Base-by-base conservation (phyloP, 1,140 invertebrate species). In the Drosophila persimilis region DNA sequence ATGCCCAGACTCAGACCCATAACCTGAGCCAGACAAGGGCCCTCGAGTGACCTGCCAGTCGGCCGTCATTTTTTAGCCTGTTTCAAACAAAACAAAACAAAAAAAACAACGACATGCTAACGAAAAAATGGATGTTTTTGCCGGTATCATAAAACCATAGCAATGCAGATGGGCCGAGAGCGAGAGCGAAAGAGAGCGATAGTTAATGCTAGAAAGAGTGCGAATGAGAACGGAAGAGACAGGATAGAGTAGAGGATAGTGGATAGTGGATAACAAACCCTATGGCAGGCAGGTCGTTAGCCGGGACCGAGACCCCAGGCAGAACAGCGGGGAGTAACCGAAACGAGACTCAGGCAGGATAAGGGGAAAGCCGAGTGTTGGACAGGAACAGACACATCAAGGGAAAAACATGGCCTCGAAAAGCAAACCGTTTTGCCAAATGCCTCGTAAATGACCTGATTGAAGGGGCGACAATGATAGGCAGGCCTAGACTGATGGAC, bases 111-210 rank as follows among this genome's bases (percentile, higher is more conserved):
- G 54, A 22, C 59, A 60, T 48, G 48, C 59, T 64, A 81, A 63
- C 31, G 24, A 50, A 48, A 47, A 62, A 74, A 73, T 43, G 46
- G 48, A 55, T 77, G 66, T 71, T 66, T 83, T 80, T 80, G 80
- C 76, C 52, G 80, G 77, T 64, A 71, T 80, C 67, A 65, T 86
- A 86, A 85, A 85, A 71, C 81, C 80, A 77, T 86, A 86, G 81
- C 57, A 86, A 80, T 85, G 80, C 80, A 61, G 24, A 26, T n/a
- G 29, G 48, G 29, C 4, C 24, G 20, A 13, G 4, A 11, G 15
- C 15, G 35, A 44, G 54, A n/a, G 24, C 7, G 24, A 24, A 24
- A 24, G 20, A 17, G 20, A 15, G 35, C 35, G 11, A 39, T 39
- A 39, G 35, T 39, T 39, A 39, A 13, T 4, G 35, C 35, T 39